phyloP scores from a whole-genome alignment of 1,140 invertebrate genomes.

The Branchinecta lindahli region DNA sequence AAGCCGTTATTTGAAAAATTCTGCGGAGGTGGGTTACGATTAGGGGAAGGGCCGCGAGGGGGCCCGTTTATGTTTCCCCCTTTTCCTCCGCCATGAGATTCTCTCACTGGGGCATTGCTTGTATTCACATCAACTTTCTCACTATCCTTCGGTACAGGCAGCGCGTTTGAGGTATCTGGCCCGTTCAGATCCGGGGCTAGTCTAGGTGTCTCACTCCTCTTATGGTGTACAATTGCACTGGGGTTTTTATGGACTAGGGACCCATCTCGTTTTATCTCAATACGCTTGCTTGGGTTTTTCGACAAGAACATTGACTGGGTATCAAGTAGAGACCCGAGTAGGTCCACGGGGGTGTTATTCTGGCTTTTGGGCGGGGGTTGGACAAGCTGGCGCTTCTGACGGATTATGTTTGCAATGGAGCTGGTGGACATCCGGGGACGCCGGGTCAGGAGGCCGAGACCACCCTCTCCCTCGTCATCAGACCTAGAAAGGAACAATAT shows the following conservation, averaged over 20 bases:
- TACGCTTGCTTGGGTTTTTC: slow-evolving; percentile 35
- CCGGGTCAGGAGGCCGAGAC: slow-evolving; percentile 26
- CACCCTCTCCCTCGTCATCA: slow-evolving; percentile 23
- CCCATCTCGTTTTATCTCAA: slow-evolving; percentile 45
- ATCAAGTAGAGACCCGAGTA: slow-evolving; percentile 55
- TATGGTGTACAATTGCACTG: background rate
- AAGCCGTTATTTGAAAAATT: background rate
- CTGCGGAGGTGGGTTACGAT: background rate
- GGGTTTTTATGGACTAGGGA: slow-evolving; percentile 32
- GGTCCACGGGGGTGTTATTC: slow-evolving; percentile 31
- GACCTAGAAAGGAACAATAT: slow-evolving; percentile 19
- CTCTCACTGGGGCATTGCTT: slow-evolving; percentile 11
- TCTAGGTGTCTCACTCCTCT: background rate
- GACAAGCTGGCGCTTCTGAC: background rate
- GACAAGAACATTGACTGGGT: slow-evolving; percentile 56
- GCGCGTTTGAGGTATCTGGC: background rate
- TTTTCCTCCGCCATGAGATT: background rate
- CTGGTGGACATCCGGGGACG: slow-evolving; percentile 13
- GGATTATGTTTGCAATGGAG: background rate
- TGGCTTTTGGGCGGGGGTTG: background rate
- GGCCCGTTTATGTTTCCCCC: background rate
- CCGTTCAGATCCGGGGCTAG: background rate
- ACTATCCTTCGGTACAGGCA: background rate
- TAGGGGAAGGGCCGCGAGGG: background rate
- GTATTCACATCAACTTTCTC: background rate